Conservation (phyloP, 2,888 invertebrate genomes). For the Chelonus formosanus region DNA sequence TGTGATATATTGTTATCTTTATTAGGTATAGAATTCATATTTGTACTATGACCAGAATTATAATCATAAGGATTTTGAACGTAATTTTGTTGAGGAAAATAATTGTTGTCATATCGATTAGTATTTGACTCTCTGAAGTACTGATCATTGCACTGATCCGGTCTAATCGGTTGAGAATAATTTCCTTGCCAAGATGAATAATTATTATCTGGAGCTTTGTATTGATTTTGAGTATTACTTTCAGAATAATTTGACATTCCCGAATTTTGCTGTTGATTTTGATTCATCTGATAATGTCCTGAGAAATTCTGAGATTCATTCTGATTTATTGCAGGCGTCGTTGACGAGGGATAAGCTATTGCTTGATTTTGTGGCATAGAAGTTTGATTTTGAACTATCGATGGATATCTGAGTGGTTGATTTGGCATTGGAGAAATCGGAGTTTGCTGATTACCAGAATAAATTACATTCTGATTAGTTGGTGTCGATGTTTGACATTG, state of each 20-base stretch:
- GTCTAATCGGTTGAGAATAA: constrained; percentile 60
- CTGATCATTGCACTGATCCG: constrained; percentile 55
- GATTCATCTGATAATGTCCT: constrained; percentile 46
- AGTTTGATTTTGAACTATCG: constrained; percentile 30
- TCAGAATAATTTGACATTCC: constrained; percentile 47
- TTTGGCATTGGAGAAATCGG: constrained; percentile 26
- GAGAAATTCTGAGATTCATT: constrained; percentile 44
- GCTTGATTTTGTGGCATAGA: constrained; percentile 28
- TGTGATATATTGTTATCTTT: constrained; percentile 33
- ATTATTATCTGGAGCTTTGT: constrained; percentile 51
- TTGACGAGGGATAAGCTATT: constrained; percentile 32
- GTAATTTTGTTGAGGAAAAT: constrained; percentile 53
- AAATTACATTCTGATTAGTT: constrained; percentile 33
- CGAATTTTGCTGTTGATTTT: constrained; percentile 32
- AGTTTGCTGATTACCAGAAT: constrained; percentile 36
- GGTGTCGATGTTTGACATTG: constrained; percentile 35
- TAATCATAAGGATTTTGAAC: constrained; percentile 37
- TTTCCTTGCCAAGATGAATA: constrained; percentile 61
- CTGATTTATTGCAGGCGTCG: constrained; percentile 47
- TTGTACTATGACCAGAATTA: constrained; percentile 24
- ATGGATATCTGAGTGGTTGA: constrained; percentile 37
- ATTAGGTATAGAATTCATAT: constrained; percentile 35
- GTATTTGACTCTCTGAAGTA: constrained; percentile 54
- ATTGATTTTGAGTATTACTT: constrained; percentile 43
- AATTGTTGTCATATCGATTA: constrained; percentile 66